Evolutionary conservation across 2,888 invertebrate species (phyloP).

Genomic region (Hartigia nigra): DNA sequence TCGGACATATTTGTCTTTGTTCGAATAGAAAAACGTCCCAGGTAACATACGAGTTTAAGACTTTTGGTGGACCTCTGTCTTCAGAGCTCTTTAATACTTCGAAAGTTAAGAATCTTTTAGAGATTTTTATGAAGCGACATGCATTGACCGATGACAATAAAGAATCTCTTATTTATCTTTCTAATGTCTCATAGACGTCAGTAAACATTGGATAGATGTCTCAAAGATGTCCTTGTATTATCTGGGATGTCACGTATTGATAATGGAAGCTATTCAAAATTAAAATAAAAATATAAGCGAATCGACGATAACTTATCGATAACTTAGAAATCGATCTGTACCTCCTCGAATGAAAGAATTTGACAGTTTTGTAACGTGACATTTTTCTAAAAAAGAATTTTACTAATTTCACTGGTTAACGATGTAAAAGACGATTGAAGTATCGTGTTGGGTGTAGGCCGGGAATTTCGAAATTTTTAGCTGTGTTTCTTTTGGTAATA

Average conservation of each 20-base stretch:
- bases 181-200: too few species aligned
- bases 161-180: too few species aligned
- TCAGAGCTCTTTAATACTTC: too few species aligned
- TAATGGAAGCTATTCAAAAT: neutral
- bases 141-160: too few species aligned
- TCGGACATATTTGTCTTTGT: neutral
- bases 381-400: neutral
- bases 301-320: neutral
- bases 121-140: too few species aligned
- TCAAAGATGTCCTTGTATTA: neutral
- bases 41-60: neutral
- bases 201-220: neutral
- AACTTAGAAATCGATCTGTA: neutral
- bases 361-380: neutral
- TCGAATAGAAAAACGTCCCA: neutral
- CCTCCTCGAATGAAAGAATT: neutral
- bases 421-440: neutral
- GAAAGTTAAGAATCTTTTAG: too few species aligned
- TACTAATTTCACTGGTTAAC: neutral
- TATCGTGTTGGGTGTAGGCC: neutral
- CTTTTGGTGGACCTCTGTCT: neutral
- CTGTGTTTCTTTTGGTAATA: slow-evolving; percentile 10
- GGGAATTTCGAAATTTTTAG: neutral
- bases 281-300: neutral
- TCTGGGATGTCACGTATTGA: neutral